phyloP scores from a whole-genome alignment of 2,888 invertebrate genomes.

The Heterodera filipjevi region DNA sequence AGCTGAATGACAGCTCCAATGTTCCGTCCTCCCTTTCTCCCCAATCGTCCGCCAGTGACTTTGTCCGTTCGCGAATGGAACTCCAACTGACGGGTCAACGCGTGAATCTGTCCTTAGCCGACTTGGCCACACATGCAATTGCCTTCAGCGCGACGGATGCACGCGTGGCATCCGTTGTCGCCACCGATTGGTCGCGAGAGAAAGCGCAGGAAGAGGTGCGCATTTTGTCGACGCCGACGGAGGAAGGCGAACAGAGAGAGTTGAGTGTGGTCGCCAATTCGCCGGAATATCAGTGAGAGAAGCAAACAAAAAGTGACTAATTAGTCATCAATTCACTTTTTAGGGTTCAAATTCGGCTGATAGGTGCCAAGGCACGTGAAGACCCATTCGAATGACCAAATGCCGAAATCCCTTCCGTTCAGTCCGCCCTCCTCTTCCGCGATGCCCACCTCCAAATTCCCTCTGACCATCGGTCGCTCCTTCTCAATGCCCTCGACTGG shows the following conservation, averaged over 20 bases:
- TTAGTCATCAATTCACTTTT: neutral
- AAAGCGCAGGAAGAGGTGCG: conserved; percentile 1
- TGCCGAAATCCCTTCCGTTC: neutral
- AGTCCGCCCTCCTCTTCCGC: conserved; percentile 20
- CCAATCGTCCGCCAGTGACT: neutral
- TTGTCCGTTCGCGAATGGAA: neutral
- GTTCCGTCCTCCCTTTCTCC: neutral
- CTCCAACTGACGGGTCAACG: conserved; percentile 16
- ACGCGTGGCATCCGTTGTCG: neutral
- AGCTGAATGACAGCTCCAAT: conserved; percentile 13
- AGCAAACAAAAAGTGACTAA: neutral
- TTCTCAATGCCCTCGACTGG: conserved; percentile 18
- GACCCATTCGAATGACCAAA: neutral
- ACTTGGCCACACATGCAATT: neutral
- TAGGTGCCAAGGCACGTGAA: conserved; percentile 10
- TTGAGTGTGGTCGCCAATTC: conserved; percentile 21
- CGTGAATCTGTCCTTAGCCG: conserved; percentile 19
- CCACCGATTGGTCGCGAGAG: conserved; percentile 11
- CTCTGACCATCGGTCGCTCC: conserved; percentile 7
- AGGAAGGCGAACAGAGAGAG: neutral
- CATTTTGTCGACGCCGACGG: conserved; percentile 18
- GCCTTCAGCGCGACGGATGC: conserved; percentile 6
- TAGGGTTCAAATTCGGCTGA: conserved; percentile 24
- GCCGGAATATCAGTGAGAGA: conserved; percentile 18
- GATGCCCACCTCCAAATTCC: conserved; percentile 26